Evolutionary conservation across 2,888 invertebrate species (phyloP).

Genomic region (Periphyllus acericola): DNA sequence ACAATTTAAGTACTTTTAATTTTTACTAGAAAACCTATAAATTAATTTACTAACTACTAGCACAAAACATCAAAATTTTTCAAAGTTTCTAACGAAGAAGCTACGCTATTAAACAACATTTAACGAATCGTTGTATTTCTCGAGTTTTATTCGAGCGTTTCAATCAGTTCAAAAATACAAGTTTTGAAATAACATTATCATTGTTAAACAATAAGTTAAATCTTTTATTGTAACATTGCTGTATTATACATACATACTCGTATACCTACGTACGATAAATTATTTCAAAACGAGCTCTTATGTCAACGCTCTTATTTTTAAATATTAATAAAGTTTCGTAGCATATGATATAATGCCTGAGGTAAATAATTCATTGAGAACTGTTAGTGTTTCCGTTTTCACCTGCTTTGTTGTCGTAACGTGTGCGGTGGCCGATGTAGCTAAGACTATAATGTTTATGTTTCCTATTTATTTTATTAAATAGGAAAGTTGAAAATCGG

Average conservation of each 20-base stretch:
- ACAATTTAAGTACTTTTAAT: not conserved
- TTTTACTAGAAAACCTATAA: not conserved
- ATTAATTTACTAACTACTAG: not conserved
- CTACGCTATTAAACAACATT: not conserved
- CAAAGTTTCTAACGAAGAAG: not conserved
- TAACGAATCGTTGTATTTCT: not conserved
- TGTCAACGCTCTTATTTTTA: not conserved
- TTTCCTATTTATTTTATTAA: slow-evolving; percentile 32
- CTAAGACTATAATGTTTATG: not conserved
- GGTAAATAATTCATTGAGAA: slow-evolving; percentile 3
- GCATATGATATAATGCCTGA: not conserved
- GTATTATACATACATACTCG: too few relatives aligned
- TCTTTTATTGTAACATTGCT: too few relatives aligned
- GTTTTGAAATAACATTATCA: not conserved
- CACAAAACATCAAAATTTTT: not conserved
- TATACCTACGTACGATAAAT: not conserved
- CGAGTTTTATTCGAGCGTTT: not conserved
- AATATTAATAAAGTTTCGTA: not conserved
- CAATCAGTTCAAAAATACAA: too few relatives aligned
- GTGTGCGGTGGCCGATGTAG: not conserved
- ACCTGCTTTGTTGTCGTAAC: not conserved
- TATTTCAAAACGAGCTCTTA: not conserved
- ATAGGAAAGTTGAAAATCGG: slow-evolving; percentile 21
- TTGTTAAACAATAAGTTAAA: too few relatives aligned
- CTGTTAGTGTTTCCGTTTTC: not conserved